Evolutionary conservation across 2,797 vertebrate species (phyloP).

Genomic region (Apogon hyalosoma): DNA sequence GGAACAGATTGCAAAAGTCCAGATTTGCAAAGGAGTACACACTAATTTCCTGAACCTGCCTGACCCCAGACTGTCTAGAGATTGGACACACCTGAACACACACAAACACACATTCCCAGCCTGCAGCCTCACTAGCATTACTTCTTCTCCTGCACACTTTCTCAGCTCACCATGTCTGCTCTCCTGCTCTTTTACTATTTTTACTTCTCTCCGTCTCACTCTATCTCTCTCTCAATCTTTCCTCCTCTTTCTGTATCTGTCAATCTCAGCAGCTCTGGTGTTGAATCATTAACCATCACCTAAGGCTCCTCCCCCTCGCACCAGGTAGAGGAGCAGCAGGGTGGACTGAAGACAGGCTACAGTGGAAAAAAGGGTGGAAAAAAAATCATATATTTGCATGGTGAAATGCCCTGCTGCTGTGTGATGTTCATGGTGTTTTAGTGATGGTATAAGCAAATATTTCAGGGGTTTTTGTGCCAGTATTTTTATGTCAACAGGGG

Average conservation of each 20-base stretch:
- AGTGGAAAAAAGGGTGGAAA: conserved; percentile 6
- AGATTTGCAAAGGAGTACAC: conserved; percentile 4
- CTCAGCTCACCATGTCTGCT: conserved; percentile 40
- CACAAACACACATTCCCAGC: conserved; percentile 13
- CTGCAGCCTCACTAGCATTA: conserved; percentile 41
- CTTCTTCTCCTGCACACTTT: conserved; percentile 45
- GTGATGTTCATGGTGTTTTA: neutral
- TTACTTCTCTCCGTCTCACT: conserved; percentile 35
- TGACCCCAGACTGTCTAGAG: conserved; percentile 31
- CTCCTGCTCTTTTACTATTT: conserved; percentile 41
- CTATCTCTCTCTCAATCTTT: conserved; percentile 41
- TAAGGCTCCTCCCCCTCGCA: conserved; percentile 75
- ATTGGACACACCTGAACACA: conserved; percentile 57
- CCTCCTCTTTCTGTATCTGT: conserved; percentile 64
- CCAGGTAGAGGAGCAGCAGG: conserved; percentile 69
- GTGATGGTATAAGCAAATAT: neutral
- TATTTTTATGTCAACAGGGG: neutral
- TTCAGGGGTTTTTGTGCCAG: too few species aligned
- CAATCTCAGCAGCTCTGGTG: conserved; percentile 68
- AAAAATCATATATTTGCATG: neutral
- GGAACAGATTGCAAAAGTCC: conserved; percentile 20
- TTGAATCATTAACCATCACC: conserved; percentile 82
- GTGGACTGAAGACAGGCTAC: conserved; percentile 10
- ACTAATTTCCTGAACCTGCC: conserved; percentile 14
- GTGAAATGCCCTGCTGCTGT: neutral